A percentile compares a stretch with the other conserved stretches of the same genome.
Conservation (phyloP, 2,113 vertebrate genomes). For the Anhinga anhinga region DNA sequence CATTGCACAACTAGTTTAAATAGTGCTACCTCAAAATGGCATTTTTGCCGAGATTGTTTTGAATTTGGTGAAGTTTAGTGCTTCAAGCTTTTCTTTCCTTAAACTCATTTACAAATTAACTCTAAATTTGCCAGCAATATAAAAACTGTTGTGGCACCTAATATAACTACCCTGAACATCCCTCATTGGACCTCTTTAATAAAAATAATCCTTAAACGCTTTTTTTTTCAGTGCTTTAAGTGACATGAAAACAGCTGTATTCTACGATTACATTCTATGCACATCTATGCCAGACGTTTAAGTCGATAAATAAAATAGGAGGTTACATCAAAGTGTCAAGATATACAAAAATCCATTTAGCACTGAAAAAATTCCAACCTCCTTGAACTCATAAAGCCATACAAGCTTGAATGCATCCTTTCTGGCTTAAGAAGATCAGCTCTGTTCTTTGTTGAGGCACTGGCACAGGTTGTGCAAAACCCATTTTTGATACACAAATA, state of each 20-base stretch:
- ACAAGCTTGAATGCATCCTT: slow-evolving; percentile 66
- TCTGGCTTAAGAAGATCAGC: slow-evolving; percentile 70
- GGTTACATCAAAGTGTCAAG: slow-evolving; percentile 70
- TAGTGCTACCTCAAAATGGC: slow-evolving; percentile 75
- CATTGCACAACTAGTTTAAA: slow-evolving; percentile 80
- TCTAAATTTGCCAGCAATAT: slow-evolving; percentile 72
- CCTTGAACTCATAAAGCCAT: slow-evolving; percentile 72
- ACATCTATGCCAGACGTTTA: slow-evolving; percentile 73
- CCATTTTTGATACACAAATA: slow-evolving; percentile 71
- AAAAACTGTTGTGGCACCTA: slow-evolving; percentile 72
- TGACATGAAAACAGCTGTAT: slow-evolving; percentile 66
- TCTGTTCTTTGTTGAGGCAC: slow-evolving; percentile 75
- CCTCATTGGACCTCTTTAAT: slow-evolving; percentile 65
- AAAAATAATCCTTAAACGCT: slow-evolving; percentile 61
- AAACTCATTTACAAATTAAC: slow-evolving; percentile 69
- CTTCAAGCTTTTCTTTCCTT: slow-evolving; percentile 73
- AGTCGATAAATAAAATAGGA: slow-evolving; percentile 72
- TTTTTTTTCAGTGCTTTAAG: slow-evolving; percentile 73
- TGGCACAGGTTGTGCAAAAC: slow-evolving; percentile 75
- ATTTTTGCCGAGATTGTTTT: slow-evolving; percentile 70
- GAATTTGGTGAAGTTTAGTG: slow-evolving; percentile 74
- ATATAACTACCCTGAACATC: slow-evolving; percentile 72
- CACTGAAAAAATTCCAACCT: slow-evolving; percentile 67
- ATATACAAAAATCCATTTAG: slow-evolving; percentile 71
- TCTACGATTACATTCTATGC: slow-evolving; percentile 69